These are phyloP conservation scores for Podarcis cretensis DNA, from an alignment of 2,113 vertebrate species.

Conservation along the genomic window DNA sequence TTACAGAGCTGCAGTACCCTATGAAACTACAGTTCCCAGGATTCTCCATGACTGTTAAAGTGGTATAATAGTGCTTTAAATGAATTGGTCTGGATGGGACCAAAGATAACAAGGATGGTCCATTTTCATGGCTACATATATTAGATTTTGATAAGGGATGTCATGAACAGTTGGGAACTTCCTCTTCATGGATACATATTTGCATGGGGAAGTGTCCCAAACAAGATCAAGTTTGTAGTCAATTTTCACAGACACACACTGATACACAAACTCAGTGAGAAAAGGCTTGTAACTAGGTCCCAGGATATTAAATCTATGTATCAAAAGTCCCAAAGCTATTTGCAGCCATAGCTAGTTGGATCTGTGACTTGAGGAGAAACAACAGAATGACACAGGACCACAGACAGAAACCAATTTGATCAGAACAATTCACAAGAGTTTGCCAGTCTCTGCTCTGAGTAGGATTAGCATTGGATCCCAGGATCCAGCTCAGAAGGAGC, in stretches of 20 bases:
- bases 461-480: background rate
- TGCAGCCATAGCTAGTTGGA: background rate
- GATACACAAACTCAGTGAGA: background rate
- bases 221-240: background rate
- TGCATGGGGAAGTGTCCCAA: background rate
- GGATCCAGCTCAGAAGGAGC: background rate
- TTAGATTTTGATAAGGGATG: background rate
- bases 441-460: background rate
- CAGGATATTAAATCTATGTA: too few relatives aligned
- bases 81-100: too few relatives aligned
- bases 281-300: background rate
- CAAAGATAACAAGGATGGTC: background rate
- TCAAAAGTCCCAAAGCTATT: too few relatives aligned
- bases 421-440: background rate
- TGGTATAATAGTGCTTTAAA: too few relatives aligned
- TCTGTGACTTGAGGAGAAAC: background rate
- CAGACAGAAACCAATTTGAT: background rate
- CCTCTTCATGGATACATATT: background rate
- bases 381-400: background rate
- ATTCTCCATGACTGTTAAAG: too few relatives aligned
- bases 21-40: too few relatives aligned
- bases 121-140: background rate
- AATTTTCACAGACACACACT: background rate
- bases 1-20: too few relatives aligned
- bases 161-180: background rate